Percentiles rank a stretch among this genome's conserved stretches.
Conservation (phyloP, 2,888 invertebrate genomes). For the Theodoxus fluviatilis region DNA sequence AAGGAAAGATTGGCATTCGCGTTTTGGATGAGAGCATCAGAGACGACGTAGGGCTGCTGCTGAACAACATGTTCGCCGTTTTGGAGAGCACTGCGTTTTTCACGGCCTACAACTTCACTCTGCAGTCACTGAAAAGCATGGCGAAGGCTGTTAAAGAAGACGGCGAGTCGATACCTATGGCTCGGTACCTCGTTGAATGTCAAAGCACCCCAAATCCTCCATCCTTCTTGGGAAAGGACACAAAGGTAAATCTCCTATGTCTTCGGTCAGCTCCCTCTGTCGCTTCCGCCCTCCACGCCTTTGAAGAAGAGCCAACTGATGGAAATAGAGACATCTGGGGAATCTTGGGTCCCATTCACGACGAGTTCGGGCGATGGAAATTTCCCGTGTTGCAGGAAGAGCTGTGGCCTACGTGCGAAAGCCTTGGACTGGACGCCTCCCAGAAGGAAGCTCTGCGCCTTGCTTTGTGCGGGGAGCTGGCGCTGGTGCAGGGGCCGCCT, state of each 20-base stretch:
- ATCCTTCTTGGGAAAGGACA: too few relatives aligned
- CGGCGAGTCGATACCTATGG: conserved; percentile 54
- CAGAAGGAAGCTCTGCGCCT: conserved; percentile 43
- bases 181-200: conserved; percentile 67
- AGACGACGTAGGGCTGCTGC: not conserved
- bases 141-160: conserved; percentile 74
- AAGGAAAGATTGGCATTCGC: too few relatives aligned
- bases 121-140: conserved; percentile 73
- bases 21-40: not conserved
- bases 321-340: too few relatives aligned
- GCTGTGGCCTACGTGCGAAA: conserved; percentile 40
- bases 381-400: not conserved
- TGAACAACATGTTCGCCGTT: conserved; percentile 68
- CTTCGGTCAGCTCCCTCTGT: too few relatives aligned
- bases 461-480: conserved; percentile 42
- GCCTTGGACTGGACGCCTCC: conserved; percentile 41
- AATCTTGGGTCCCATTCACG: too few relatives aligned
- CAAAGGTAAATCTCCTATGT: too few relatives aligned
- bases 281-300: too few relatives aligned
- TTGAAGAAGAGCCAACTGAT: too few relatives aligned
- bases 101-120: conserved; percentile 78
- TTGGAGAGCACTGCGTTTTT: conserved; percentile 80
- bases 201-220: too few relatives aligned
- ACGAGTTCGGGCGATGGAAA: not conserved
- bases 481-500: conserved; percentile 47